Evolutionary conservation across 2,113 vertebrate species (phyloP).

Genomic region (Morone chrysops): DNA sequence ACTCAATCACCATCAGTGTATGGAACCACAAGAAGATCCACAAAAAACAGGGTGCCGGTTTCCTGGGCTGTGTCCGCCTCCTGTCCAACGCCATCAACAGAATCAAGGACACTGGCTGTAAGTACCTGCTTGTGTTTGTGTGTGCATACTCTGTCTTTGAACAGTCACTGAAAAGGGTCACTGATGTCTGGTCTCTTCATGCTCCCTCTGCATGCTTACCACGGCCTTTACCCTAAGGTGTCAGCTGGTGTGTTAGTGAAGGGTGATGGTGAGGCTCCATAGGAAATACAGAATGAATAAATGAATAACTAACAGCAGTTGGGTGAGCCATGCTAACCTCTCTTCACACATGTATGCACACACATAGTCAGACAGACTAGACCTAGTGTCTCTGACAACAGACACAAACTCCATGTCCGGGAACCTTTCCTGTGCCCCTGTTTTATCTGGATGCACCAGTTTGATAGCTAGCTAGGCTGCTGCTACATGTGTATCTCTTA

Average conservation of each 20-base stretch:
- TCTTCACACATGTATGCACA: constrained; percentile 24
- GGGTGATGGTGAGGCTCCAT: not conserved
- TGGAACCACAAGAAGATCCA: constrained; percentile 99
- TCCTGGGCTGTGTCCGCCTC: constrained; percentile 97
- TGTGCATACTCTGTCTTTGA: not conserved
- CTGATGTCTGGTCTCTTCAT: constrained; percentile 6
- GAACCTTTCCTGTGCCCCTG: not conserved
- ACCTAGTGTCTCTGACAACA: constrained; percentile 26
- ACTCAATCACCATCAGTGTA: constrained; percentile 98
- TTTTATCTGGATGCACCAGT: constrained; percentile 26
- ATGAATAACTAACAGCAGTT: not conserved
- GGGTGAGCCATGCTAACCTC: constrained; percentile 1
- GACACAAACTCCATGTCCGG: not conserved
- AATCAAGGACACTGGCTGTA: constrained; percentile 99
- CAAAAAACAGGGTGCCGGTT: constrained; percentile 99
- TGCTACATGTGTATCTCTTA: constrained; percentile 22
- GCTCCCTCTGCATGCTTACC: not conserved
- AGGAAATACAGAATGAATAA: constrained; percentile 1
- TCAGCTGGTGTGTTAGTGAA: not conserved
- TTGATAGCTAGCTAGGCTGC: constrained; percentile 8
- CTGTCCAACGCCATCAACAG: constrained; percentile 97
- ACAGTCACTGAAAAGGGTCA: constrained; percentile 12
- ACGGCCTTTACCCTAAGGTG: constrained; percentile 13
- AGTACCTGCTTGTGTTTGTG: constrained; percentile 76
- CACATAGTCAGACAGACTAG: constrained; percentile 30